These are phyloP conservation scores for Drosophila siamana DNA, from an alignment of 2,888 invertebrate species.

Conservation along the genomic window DNA sequence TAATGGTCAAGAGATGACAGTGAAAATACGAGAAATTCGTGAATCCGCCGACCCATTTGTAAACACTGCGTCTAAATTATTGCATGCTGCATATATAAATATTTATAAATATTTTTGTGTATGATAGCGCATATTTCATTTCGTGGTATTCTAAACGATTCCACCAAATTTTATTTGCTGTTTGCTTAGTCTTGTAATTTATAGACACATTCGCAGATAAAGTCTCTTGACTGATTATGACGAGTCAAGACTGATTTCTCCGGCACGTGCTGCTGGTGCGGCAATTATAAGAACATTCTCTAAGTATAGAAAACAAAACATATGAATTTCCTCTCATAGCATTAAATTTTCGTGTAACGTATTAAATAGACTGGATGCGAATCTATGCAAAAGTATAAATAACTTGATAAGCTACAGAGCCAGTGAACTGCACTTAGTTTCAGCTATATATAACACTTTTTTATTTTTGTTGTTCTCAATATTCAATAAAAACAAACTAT, in stretches of 20 bases:
- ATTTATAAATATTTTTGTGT: conserved; percentile 56
- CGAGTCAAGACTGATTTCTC: conserved; percentile 27
- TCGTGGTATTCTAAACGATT: conserved; percentile 26
- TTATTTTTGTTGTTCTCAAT: neutral
- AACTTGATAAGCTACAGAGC: neutral
- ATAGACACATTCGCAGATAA: conserved; percentile 21
- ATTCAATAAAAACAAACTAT: neutral
- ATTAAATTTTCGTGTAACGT: neutral
- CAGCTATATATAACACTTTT: neutral
- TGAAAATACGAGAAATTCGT: conserved; percentile 24
- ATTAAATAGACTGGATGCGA: neutral
- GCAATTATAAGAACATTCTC: conserved; percentile 18
- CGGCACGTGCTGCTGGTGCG: conserved; percentile 31
- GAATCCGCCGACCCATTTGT: conserved; percentile 60
- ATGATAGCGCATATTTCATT: conserved; percentile 43
- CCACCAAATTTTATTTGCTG: conserved; percentile 1
- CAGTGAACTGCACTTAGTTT: neutral
- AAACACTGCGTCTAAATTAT: conserved; percentile 63
- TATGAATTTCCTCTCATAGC: neutral
- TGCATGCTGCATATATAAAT: conserved; percentile 56
- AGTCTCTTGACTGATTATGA: conserved; percentile 32
- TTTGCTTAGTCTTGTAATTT: conserved; percentile 14
- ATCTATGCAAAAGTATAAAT: neutral
- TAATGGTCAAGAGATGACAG: conserved; percentile 61
- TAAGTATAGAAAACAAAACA: neutral